Base-by-base conservation (phyloP, 2,797 vertebrate genomes). In the Acipenser transmontanus region DNA sequence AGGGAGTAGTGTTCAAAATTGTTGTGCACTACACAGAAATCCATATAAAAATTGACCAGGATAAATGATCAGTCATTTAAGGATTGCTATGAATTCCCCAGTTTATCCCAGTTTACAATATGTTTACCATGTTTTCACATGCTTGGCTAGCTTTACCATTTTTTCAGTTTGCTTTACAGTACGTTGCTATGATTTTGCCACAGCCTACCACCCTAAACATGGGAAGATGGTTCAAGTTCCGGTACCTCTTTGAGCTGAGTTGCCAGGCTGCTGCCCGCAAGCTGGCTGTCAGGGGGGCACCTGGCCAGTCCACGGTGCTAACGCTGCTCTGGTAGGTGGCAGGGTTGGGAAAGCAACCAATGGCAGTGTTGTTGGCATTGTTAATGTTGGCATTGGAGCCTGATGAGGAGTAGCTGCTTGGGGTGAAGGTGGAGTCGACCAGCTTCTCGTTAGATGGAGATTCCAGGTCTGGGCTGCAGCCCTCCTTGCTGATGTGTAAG, bases 301-400 rank as follows among this genome's bases (percentile, higher is more conserved):
- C 89, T 0, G 90, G 93, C 67, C 93, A 93, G 52, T 98, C 97
- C 80, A 96, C 91, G 0, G 95, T 96, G 87, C 92, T 95, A 76
- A 95, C 86, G 0, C 76, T 80, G 74, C 84, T 79, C 69, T 86
- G 81, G 76, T 80, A 84, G 73, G 70, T 80, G 49, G 92, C 78
- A 0, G 94, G 92, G 74, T 82, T 88, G 1, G 93, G 91, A 78
- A 93, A 91, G 71, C 92, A 90, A 8, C 85, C 89, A 77, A 98
- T 85, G 80, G 90, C 91, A 0, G 96, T 99, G 86, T 99, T 99
- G 88, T 99, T 99, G 86, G 97, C 97, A 0, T 99, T 99, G 88
- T 99, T 99, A 82, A 99, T 96, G 88, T 99, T 99, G 85, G 97
- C 95, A 1, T 99, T 99, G 78, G 97, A 99, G 74, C 94, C 95